phyloP scores from a whole-genome alignment of 2,797 vertebrate species.

The Anolis apletophallus region DNA sequence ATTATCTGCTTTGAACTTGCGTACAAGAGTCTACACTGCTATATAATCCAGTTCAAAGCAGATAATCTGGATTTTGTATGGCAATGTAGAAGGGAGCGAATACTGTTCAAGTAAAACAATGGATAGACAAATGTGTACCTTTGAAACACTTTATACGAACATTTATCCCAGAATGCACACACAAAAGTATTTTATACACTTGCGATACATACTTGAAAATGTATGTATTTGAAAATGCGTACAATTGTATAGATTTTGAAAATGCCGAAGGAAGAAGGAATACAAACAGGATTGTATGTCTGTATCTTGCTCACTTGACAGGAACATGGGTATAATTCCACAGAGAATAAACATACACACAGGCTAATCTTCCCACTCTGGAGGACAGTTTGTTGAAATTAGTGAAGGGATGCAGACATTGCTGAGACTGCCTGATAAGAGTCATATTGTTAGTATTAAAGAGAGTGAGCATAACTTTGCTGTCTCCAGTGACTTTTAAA shows the following conservation, averaged over 20 bases:
- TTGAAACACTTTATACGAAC: not conserved
- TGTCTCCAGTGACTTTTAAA: conserved; percentile 71
- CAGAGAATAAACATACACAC: conserved; percentile 74
- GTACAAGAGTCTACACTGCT: too few relatives aligned
- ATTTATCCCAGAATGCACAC: too few relatives aligned
- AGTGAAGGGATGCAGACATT: conserved; percentile 78
- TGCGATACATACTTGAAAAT: too few relatives aligned
- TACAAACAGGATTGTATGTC: conserved; percentile 67
- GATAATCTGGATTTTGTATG: too few relatives aligned
- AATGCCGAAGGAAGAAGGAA: conserved; percentile 35
- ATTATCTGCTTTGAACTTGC: too few relatives aligned
- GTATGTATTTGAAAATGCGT: not conserved
- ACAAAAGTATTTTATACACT: too few relatives aligned
- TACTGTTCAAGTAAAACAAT: not conserved
- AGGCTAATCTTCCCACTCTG: conserved; percentile 76
- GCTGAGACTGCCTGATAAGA: conserved; percentile 75
- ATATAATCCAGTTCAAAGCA: too few relatives aligned
- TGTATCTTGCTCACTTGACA: conserved; percentile 59
- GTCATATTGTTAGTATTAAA: conserved; percentile 79
- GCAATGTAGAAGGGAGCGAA: too few relatives aligned
- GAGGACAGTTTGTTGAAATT: conserved; percentile 81
- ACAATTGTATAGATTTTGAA: not conserved
- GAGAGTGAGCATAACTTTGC: conserved; percentile 64
- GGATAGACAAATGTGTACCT: not conserved
- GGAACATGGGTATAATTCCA: conserved; percentile 69